Percentiles rank a stretch among this genome's conserved stretches.
Evolutionary conservation across 2,113 vertebrate genomes (phyloP).

Genomic region (Siniperca chuatsi): DNA sequence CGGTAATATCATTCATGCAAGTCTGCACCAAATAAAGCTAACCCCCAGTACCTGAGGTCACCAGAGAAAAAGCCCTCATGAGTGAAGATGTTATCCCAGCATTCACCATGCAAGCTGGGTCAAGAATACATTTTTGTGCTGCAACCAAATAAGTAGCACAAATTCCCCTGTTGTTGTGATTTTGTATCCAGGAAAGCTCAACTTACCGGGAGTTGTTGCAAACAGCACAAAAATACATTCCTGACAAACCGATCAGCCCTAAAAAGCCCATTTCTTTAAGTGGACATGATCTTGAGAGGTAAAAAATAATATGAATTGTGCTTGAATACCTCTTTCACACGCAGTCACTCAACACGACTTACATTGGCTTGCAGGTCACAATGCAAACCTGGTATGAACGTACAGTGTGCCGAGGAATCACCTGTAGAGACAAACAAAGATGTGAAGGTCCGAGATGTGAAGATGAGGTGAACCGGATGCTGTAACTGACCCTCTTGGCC

Average conservation of each 20-base stretch:
- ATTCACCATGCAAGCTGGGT: conserved; percentile 65
- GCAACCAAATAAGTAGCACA: conserved; percentile 1
- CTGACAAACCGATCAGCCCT: conserved; percentile 21
- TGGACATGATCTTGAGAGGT: conserved; percentile 22
- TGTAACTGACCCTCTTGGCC: no score
- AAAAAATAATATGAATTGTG: conserved; percentile 47
- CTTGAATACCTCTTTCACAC: conserved; percentile 84
- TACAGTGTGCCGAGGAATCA: conserved; percentile 30
- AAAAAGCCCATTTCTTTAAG: conserved; percentile 18
- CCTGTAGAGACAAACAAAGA: conserved; percentile 60
- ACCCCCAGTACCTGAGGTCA: conserved; percentile 18
- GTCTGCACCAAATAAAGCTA: background rate
- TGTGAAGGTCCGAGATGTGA: background rate
- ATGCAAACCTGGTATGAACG: conserved; percentile 73
- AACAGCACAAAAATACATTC: conserved; percentile 68
- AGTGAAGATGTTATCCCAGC: conserved; percentile 43
- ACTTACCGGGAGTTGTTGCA: background rate
- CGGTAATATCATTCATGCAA: conserved; percentile 17
- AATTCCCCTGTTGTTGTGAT: background rate
- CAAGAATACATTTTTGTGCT: conserved; percentile 71
- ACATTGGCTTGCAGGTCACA: conserved; percentile 78
- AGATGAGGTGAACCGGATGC: no score
- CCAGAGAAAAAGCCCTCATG: conserved; percentile 43
- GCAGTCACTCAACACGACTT: conserved; percentile 83
- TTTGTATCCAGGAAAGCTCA: background rate